A percentile compares a stretch with the other conserved stretches of the same genome.
Conservation (phyloP, 1,140 invertebrate genomes). For the Drosophila arizonae region DNA sequence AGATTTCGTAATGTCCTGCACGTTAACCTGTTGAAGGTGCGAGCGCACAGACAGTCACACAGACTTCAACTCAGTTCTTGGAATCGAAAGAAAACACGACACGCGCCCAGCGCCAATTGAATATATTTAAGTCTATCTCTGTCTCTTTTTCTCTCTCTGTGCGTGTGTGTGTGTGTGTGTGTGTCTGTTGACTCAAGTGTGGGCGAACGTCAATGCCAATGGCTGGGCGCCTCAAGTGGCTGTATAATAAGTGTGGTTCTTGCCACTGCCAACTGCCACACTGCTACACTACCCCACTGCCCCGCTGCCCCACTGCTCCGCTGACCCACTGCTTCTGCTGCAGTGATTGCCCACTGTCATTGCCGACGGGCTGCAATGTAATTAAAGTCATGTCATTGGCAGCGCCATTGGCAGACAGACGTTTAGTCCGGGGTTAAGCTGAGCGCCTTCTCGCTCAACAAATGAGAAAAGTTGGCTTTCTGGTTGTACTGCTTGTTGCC, state of each 20-base stretch:
- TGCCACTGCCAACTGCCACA: slow-evolving; percentile 26
- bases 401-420: slow-evolving; percentile 40
- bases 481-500: slow-evolving; percentile 3
- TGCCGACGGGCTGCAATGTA: slow-evolving; percentile 62
- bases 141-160: not conserved
- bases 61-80: not conserved
- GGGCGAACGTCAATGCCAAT: slow-evolving; percentile 40
- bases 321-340: slow-evolving; percentile 18
- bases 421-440: slow-evolving; percentile 38
- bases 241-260: slow-evolving; percentile 71
- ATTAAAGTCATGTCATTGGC: slow-evolving; percentile 76
- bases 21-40: no score
- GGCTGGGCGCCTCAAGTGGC: slow-evolving; percentile 57
- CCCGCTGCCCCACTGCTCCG: not conserved
- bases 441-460: slow-evolving; percentile 13
- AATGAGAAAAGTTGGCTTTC: slow-evolving; percentile 63
- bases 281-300: slow-evolving; percentile 9
- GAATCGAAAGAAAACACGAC: slow-evolving; percentile 1
- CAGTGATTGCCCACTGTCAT: slow-evolving; percentile 62
- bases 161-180: slow-evolving; percentile 13
- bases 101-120: slow-evolving; percentile 1
- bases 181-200: slow-evolving; percentile 29
- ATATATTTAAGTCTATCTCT: not conserved
- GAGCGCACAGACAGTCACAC: not conserved
- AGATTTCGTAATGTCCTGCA: no score